Conservation (phyloP, 2,888 invertebrate species). For the Rhimphoctona megacephalus region DNA sequence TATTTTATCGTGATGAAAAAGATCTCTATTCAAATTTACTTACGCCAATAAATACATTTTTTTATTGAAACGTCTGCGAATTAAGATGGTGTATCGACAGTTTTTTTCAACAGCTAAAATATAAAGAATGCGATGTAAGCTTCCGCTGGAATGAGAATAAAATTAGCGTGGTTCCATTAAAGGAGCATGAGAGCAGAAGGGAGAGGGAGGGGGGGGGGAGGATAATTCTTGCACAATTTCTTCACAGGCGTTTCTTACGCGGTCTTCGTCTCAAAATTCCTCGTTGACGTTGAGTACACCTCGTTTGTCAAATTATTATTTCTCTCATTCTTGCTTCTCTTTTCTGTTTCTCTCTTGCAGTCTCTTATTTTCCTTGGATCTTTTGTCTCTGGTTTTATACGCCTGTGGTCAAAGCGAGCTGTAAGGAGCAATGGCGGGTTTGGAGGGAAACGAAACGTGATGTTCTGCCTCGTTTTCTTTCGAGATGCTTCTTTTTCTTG, state of each 20-base stretch:
- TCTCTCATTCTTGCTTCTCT: constrained; percentile 46
- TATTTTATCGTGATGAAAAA: not conserved
- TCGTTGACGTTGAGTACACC: constrained; percentile 59
- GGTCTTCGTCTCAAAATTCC: constrained; percentile 36
- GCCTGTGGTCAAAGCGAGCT: constrained; percentile 56
- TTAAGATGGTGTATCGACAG: not conserved
- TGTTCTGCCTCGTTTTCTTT: constrained; percentile 51
- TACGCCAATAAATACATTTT: not conserved
- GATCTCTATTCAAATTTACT: not conserved
- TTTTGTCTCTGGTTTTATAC: constrained; percentile 53
- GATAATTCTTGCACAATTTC: constrained; percentile 56
- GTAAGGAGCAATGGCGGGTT: constrained; percentile 22
- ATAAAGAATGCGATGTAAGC: constrained; percentile 46
- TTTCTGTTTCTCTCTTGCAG: constrained; percentile 29
- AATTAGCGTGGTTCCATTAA: constrained; percentile 57
- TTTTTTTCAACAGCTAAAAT: not conserved
- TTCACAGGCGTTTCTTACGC: constrained; percentile 13
- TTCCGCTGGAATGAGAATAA: constrained; percentile 69
- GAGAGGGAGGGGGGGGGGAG: constrained; percentile 6
- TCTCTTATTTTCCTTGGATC: constrained; percentile 52
- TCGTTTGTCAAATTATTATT: constrained; percentile 65
- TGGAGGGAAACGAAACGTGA: constrained; percentile 56
- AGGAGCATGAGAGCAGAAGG: not conserved
- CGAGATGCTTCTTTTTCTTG: constrained; percentile 47
- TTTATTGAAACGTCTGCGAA: constrained; percentile 63